Conservation (phyloP, 2,113 vertebrate genomes). For the Gallinago paraguaiae region DNA sequence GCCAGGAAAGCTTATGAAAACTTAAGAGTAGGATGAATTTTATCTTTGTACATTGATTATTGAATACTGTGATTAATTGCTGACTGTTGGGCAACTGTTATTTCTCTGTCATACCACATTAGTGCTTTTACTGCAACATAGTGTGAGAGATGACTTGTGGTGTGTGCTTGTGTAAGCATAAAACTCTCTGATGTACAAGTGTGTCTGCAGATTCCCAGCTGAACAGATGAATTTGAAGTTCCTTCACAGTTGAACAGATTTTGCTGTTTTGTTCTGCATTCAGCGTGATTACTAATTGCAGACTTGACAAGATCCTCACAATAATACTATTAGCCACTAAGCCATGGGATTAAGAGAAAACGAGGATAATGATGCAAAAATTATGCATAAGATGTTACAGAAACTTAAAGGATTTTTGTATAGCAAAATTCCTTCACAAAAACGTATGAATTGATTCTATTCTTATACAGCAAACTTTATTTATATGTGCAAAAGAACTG, state of each 20-base stretch:
- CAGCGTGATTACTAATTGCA: background rate
- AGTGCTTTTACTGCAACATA: background rate
- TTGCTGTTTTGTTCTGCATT: background rate
- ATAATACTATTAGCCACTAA: background rate
- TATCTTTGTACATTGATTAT: background rate
- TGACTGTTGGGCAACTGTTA: background rate
- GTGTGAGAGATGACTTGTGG: background rate
- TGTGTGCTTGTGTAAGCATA: background rate
- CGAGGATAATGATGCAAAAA: background rate
- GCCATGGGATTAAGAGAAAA: background rate
- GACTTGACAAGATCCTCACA: background rate
- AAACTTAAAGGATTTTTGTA: background rate
- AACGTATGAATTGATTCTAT: background rate
- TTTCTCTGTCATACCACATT: background rate
- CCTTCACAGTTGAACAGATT: background rate
- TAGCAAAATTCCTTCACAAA: background rate
- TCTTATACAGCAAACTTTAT: background rate
- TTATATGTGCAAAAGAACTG: background rate
- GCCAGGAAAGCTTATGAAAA: background rate
- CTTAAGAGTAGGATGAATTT: background rate
- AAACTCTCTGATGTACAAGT: background rate
- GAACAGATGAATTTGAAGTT: background rate
- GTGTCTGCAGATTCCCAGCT: background rate
- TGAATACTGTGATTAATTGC: background rate
- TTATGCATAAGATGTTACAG: background rate